Percentiles rank a stretch among this genome's conserved stretches.
Evolutionary conservation across 2,113 vertebrate species (phyloP).

Genomic region (Brienomyrus brachyistius): DNA sequence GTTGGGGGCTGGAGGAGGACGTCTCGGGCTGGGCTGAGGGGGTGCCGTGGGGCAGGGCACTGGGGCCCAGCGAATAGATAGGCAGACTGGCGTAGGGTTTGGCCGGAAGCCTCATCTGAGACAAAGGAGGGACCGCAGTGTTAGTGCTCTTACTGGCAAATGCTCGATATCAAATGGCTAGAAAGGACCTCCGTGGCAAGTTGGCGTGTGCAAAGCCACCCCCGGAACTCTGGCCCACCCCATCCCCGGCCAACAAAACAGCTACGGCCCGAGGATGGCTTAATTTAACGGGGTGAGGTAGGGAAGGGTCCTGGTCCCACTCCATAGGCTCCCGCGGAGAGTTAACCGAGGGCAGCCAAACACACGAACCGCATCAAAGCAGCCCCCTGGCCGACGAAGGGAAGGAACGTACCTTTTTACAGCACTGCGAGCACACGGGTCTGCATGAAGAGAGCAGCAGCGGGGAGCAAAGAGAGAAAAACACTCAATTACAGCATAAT

Average conservation of each 20-base stretch:
- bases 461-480: neutral
- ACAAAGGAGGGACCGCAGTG: constrained; percentile 24
- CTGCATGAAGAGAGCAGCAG: constrained; percentile 51
- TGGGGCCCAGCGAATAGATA: constrained; percentile 91
- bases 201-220: neutral
- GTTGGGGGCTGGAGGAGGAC: constrained; percentile 65
- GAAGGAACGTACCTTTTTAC: constrained; percentile 82
- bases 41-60: constrained; percentile 73
- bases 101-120: constrained; percentile 89
- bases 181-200: neutral
- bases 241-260: neutral
- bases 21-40: constrained; percentile 67
- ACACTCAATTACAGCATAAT: neutral
- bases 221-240: neutral
- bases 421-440: constrained; percentile 95
- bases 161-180: neutral
- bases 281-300: neutral
- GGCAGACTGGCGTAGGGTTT: constrained; percentile 91
- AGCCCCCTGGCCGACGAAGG: neutral
- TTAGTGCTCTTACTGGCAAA: constrained; percentile 4
- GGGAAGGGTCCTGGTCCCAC: neutral
- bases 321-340: neutral
- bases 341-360: neutral
- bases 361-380: neutral
- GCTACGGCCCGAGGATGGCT: neutral